Percentiles rank a stretch among this genome's conserved stretches.
These are phyloP conservation scores for Mizuhopecten yessoensis DNA, from an alignment of 1,140 invertebrate species.

Conservation along the genomic window DNA sequence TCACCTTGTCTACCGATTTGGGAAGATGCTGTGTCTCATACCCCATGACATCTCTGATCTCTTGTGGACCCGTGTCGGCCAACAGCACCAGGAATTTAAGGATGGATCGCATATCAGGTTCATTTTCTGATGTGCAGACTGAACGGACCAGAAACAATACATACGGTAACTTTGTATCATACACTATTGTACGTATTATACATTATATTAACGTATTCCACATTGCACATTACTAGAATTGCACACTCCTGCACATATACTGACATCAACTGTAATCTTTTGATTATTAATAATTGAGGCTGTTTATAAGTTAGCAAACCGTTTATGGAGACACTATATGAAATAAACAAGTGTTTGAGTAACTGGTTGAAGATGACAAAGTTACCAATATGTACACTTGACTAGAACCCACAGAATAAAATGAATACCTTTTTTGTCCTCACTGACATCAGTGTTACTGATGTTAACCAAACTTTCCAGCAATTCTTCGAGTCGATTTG, in stretches of 20 bases:
- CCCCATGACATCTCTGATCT: slow-evolving; percentile 49
- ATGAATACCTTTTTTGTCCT: neutral
- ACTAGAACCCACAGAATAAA: neutral
- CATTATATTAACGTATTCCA: too few species aligned
- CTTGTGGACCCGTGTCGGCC: slow-evolving; percentile 53
- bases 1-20: neutral
- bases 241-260: too few species aligned
- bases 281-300: too few species aligned
- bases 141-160: neutral
- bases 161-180: neutral
- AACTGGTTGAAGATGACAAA: too few species aligned
- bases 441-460: neutral
- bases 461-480: slow-evolving; percentile 51
- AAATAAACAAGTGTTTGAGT: too few species aligned
- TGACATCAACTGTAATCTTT: too few species aligned
- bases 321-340: too few species aligned
- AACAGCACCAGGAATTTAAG: slow-evolving; percentile 62
- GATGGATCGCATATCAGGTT: slow-evolving; percentile 42
- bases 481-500: slow-evolving; percentile 70
- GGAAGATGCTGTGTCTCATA: slow-evolving; percentile 60
- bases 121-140: slow-evolving; percentile 42
- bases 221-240: too few species aligned
- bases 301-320: too few species aligned
- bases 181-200: neutral
- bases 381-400: neutral